Percentiles rank a stretch among this genome's conserved stretches.
Evolutionary conservation across 92 coral and sea anemone genomes (phyloP).

Genomic region (Palythoa caribaeorum): DNA sequence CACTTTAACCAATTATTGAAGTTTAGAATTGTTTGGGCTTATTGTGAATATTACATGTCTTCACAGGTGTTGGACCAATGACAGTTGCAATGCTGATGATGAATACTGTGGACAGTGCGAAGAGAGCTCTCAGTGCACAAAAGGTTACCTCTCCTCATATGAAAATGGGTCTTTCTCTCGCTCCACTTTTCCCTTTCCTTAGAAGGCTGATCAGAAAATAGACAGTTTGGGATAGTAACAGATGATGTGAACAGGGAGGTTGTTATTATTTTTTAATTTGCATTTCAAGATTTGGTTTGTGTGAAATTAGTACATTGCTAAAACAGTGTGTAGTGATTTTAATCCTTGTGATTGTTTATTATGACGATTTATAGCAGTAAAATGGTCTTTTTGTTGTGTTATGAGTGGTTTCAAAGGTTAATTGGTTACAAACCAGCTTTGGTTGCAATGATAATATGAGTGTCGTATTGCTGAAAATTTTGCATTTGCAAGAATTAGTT

Average conservation of each 20-base stretch:
- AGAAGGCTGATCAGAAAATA: constrained; percentile 79
- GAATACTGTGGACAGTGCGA: constrained; percentile 98
- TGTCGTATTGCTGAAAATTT: too few relatives aligned
- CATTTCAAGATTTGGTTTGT: neutral
- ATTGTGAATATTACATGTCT: neutral
- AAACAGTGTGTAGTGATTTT: neutral
- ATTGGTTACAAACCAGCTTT: neutral
- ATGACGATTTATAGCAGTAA: neutral
- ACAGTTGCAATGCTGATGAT: constrained; percentile 99
- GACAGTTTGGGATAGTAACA: neutral
- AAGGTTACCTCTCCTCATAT: constrained; percentile 86
- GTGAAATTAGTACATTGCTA: neutral
- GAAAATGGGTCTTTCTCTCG: constrained; percentile 94
- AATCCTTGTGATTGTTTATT: neutral
- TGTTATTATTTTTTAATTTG: neutral
- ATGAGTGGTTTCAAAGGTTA: neutral
- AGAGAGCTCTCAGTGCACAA: constrained; percentile 86
- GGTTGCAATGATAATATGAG: too few relatives aligned
- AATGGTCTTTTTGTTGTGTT: neutral
- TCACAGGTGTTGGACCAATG: constrained; percentile 99
- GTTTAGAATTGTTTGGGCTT: too few relatives aligned
- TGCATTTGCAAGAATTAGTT: too few relatives aligned
- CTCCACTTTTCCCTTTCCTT: constrained; percentile 86
- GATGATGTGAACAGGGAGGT: neutral
- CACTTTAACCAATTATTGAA: too few relatives aligned